Conservation (phyloP, 2,113 vertebrate species). For the Gorilla gorilla region DNA sequence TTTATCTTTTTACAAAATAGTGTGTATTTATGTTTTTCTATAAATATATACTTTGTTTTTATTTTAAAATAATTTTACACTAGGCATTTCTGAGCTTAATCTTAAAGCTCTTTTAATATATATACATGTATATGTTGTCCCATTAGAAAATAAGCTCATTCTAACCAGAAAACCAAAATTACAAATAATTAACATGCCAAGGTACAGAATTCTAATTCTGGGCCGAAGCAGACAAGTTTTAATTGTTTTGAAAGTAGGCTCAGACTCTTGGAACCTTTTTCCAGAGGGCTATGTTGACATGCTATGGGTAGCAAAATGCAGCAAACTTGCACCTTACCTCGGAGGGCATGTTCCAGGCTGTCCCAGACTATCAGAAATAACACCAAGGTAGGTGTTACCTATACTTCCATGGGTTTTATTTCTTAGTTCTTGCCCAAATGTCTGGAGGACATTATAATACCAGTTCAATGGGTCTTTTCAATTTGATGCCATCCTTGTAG, state of each 20-base stretch:
- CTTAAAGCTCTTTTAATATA: not conserved
- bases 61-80: not conserved
- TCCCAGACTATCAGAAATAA: not conserved
- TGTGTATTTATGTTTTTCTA: not conserved
- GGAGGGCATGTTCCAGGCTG: fast-evolving
- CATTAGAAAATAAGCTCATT: not conserved
- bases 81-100: not conserved
- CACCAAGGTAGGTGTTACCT: not conserved
- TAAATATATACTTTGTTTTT: not conserved
- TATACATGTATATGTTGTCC: not conserved
- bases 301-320: fast-evolving
- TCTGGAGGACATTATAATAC: not conserved
- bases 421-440: not conserved
- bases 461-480: not conserved
- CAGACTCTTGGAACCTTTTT: not conserved
- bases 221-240: not conserved
- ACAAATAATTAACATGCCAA: not conserved
- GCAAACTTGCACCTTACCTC: not conserved
- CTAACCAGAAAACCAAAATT: not conserved
- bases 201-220: not conserved
- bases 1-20: not conserved
- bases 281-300: not conserved
- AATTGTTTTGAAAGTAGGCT: not conserved
- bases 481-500: not conserved
- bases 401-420: not conserved